Base-by-base conservation (phyloP, 2,888 invertebrate genomes). In the Rhagium mordax region DNA sequence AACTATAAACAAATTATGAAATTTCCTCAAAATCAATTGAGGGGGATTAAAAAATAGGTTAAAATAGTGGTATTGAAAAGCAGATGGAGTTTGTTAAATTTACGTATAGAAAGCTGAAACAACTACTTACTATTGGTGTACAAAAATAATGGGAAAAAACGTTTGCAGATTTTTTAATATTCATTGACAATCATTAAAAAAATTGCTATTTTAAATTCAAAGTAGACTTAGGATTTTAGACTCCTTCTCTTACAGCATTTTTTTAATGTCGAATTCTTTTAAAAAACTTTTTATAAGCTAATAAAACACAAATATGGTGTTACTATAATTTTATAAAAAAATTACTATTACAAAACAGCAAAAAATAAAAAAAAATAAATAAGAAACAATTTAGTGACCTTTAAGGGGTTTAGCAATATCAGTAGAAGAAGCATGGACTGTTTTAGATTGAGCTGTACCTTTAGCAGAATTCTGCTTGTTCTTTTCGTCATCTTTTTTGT, bases 401-500 rank as follows among this genome's bases (percentile, higher is more conserved):
- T 81, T 82, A 72, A 81, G 79, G 78, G 77, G 72, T 79, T 80
- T 82, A 80, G 79, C 78, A 65, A 77, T 74, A 68, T 78, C 78
- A 60, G 76, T 75, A 72, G 78, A 74, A 72, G 83, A 82, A 81
- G 81, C 80, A 82, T 82, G 82, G 81, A 80, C 77, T 75, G 80
- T 81, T 84, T 85, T 84, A 81, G 78, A 78, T 81, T 84, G 84
- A 81, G 84, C 82, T 81, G 84, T 86, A 81, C 86, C 85, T 84
- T 85, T 86, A 82, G 85, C 83, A 82, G 85, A 85, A 82, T 81
- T 86, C 81, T 84, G 85, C 83, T 85, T 85, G 81, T 84, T 85
- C 84, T 84, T 85, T 81, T 86, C 86, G 76, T 86, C 85, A 78
- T 85, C 85, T 84, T 85, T 85, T 85, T 85, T 85, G 82, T 85